Evolutionary conservation across 2,113 vertebrate genomes (phyloP).

Genomic region (Macrotus californicus): DNA sequence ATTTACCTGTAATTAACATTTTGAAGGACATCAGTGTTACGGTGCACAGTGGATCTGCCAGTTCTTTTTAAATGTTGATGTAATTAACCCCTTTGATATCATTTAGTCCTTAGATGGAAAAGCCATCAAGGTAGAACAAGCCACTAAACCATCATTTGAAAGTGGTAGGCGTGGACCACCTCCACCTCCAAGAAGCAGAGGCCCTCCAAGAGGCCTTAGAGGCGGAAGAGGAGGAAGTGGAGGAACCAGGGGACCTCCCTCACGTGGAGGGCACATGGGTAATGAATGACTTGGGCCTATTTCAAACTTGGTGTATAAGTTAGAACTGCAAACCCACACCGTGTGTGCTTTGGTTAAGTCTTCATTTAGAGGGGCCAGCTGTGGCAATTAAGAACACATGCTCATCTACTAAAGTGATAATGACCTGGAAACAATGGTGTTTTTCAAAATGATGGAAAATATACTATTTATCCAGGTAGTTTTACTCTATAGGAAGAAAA

Average conservation of each 20-base stretch:
- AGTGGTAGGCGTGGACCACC: slow-evolving; percentile 89
- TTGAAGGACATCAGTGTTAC: not conserved
- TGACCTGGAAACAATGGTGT: not conserved
- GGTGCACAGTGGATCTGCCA: not conserved
- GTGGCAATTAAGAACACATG: not conserved
- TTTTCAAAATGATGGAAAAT: not conserved
- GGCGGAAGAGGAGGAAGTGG: slow-evolving; percentile 90
- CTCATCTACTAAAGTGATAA: not conserved
- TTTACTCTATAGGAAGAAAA: not conserved
- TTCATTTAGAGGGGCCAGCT: not conserved
- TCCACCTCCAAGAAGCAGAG: slow-evolving; percentile 90
- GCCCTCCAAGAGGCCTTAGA: slow-evolving; percentile 89
- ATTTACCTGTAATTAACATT: not conserved
- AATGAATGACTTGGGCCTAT: slow-evolving; percentile 61
- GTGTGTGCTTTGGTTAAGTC: not conserved
- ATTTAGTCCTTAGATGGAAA: slow-evolving; percentile 94
- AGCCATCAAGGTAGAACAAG: slow-evolving; percentile 97
- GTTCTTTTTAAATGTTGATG: not conserved
- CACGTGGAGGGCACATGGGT: slow-evolving; percentile 89
- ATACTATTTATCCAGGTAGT: not conserved
- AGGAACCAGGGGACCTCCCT: slow-evolving; percentile 89
- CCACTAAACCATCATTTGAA: slow-evolving; percentile 97
- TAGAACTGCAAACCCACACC: not conserved
- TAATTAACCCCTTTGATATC: not conserved
- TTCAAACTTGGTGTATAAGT: not conserved